Evolutionary conservation across 2,797 vertebrate genomes (phyloP).

Genomic region (Nyctibius grandis): DNA sequence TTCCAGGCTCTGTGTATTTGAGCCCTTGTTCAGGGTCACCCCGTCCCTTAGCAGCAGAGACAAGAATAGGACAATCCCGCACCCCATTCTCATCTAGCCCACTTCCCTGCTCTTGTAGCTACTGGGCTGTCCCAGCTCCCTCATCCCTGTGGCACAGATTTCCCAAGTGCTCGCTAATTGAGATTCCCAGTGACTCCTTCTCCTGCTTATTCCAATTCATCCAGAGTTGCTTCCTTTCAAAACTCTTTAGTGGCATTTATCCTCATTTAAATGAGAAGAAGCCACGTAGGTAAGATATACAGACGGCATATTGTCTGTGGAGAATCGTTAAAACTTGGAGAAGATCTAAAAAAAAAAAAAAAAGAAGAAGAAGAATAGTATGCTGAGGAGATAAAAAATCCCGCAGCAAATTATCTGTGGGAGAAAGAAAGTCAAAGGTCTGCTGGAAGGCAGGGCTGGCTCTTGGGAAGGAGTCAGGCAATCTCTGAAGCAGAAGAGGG

Average conservation of each 20-base stretch:
- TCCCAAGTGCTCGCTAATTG: neutral
- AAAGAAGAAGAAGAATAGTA: neutral
- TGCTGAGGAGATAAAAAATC: constrained; percentile 10
- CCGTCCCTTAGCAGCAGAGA: neutral
- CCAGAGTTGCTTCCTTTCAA: neutral
- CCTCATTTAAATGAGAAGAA: constrained; percentile 55
- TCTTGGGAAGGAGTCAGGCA: neutral
- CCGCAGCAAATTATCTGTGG: neutral
- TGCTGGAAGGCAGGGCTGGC: neutral
- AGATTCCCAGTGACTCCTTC: neutral
- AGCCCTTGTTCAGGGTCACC: rapidly evolving
- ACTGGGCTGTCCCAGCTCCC: neutral
- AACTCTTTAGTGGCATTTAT: constrained; percentile 63
- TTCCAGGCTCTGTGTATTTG: neutral
- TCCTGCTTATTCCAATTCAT: constrained; percentile 56
- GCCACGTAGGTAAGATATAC: constrained; percentile 27
- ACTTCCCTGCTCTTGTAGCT: rapidly evolving
- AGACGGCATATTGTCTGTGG: constrained; percentile 51
- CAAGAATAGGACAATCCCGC: neutral
- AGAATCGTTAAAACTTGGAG: constrained; percentile 4
- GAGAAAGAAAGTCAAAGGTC: neutral
- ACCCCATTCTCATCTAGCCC: neutral
- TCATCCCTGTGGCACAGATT: neutral
- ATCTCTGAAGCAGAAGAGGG: neutral
- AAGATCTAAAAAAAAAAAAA: neutral